Base-by-base conservation (phyloP, 2,797 vertebrate species). In the Peromyscus aztecus region DNA sequence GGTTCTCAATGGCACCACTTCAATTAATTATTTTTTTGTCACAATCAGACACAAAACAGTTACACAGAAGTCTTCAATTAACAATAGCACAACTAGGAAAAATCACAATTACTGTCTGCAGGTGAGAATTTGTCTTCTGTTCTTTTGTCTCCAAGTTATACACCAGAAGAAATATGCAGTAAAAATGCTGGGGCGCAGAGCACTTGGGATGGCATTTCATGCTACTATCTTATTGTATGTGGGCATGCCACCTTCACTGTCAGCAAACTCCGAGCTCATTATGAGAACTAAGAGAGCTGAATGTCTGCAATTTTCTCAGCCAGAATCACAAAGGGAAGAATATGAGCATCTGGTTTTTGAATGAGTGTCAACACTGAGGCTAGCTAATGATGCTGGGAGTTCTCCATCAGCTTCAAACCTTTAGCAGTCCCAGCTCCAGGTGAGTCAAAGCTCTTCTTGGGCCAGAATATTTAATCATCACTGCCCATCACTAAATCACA, bases 1-100 rank as follows among this genome's bases (percentile, higher is more conserved):
- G 84, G n/a, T 91, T 93, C 57, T 89, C 84, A 52, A 37, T 91
- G 69, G 89, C 40, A 84, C 61, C 3, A 23, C 29, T 93, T 90
- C 94, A 91, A 84, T 90, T 84, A 89, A 37, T 88, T 52, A 37
- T 77, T 94, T 61, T 65, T 67, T 55, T 65, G 91, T 87, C 40
- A 83, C 14, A 17, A 14, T 89, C 37, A 24, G n/a, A 95, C 73
- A 95, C 27, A 95, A 94, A 83, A 37, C 14, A 86, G 27, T 40
- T 67, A 71, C 19, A 63, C 2, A 63, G 12, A 27, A 91, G 23
- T 87, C 63, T 88, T 86, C 65, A 89, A 91, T 92, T 75, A 87
- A 59, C 49, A 76, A 52, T 86, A 52, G 17, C n/a, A 73, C 2
- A 61, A 81, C 94, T 83, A 78, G 31, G 43, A 27, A 80, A 89